Evolutionary conservation across 2,113 vertebrate genomes (phyloP).

Genomic region (Thamnophis sirtalis): DNA sequence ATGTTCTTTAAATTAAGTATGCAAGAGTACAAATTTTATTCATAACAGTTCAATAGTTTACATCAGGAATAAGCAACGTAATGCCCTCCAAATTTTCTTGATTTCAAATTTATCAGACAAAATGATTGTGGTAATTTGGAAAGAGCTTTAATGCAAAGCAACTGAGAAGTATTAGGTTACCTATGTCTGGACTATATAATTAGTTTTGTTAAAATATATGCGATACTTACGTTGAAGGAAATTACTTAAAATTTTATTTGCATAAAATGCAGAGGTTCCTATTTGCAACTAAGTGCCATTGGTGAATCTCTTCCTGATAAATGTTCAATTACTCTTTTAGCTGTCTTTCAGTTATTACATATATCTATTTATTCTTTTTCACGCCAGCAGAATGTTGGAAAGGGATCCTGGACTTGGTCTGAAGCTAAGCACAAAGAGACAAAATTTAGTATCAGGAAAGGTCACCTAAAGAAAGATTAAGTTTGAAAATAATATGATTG

Average conservation of each 20-base stretch:
- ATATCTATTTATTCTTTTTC: not conserved
- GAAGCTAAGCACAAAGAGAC: not conserved
- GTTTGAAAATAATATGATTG: not conserved
- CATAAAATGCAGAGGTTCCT: too few relatives aligned
- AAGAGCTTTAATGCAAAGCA: not conserved
- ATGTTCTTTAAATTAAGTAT: not conserved
- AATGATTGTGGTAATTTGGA: not conserved
- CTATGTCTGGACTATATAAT: not conserved
- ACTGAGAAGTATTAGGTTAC: not conserved
- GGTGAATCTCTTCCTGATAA: not conserved
- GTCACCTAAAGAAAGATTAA: not conserved
- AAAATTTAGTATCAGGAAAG: not conserved
- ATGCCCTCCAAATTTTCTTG: not conserved
- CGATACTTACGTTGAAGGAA: not conserved
- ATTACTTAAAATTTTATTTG: not conserved
- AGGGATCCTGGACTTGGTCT: not conserved
- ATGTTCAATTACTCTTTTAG: not conserved
- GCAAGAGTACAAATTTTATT: not conserved
- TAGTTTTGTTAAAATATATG: not conserved
- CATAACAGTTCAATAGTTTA: not conserved
- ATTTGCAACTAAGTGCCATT: not conserved
- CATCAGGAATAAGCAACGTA: not conserved
- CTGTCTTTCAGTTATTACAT: conserved; percentile 12
- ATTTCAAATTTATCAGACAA: not conserved
- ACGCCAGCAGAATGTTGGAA: not conserved